phyloP scores from a whole-genome alignment of 2,113 vertebrate genomes.

The Takifugu flavidus region DNA sequence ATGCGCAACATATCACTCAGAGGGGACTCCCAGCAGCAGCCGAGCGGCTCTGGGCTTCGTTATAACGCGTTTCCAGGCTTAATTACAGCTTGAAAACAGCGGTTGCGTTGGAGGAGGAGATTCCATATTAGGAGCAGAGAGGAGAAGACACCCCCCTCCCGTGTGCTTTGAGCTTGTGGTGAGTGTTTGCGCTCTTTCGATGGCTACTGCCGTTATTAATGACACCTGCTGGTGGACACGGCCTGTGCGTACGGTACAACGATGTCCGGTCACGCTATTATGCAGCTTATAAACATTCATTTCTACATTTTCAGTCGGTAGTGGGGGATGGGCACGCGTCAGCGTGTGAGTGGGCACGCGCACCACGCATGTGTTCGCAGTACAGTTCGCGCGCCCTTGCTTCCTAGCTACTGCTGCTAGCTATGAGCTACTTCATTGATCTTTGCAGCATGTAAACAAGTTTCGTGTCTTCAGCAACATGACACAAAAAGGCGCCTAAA shows the following conservation, averaged over 20 bases:
- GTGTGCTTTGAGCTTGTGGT: conserved; percentile 73
- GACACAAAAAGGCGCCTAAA: no score
- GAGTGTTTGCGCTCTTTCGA: conserved; percentile 61
- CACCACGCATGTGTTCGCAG: conserved; percentile 37
- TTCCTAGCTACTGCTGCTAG: conserved; percentile 46
- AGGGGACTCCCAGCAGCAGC: conserved; percentile 65
- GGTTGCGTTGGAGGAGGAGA: conserved; percentile 75
- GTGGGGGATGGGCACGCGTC: conserved; percentile 76
- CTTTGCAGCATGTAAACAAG: neutral
- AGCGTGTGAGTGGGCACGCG: conserved; percentile 57
- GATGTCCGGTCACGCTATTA: conserved; percentile 31
- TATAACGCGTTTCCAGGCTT: conserved; percentile 68
- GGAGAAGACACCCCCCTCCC: conserved; percentile 70
- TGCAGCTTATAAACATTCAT: conserved; percentile 47
- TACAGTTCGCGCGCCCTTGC: conserved; percentile 49
- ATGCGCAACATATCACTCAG: conserved; percentile 57
- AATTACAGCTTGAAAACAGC: conserved; percentile 68
- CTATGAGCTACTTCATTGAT: neutral
- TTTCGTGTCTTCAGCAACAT: no score
- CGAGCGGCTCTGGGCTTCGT: conserved; percentile 52
- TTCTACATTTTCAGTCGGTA: conserved; percentile 45
- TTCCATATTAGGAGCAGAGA: conserved; percentile 76
- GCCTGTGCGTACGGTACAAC: neutral
- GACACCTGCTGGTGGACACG: neutral
- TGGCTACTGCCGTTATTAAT: conserved; percentile 45